Base-by-base conservation (phyloP, 2,888 invertebrate species). In the Dorcus parallelipipedus region DNA sequence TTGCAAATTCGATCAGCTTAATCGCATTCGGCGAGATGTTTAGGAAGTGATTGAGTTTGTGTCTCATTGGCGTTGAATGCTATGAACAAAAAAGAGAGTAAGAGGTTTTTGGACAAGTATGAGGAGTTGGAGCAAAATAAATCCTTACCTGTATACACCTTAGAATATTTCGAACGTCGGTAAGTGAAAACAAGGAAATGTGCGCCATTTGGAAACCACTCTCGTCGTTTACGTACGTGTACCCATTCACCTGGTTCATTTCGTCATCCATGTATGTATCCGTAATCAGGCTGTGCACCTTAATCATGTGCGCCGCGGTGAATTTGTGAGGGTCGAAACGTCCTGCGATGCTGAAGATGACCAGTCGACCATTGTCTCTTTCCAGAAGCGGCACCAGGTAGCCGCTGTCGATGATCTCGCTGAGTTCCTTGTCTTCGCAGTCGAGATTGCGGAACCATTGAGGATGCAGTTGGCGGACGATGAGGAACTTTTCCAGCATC, bases 51-150 rank as follows among this genome's bases (percentile, higher is more conserved):
- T 93, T 90, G 66, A 89, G 85, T 76, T 95, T 95, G 78, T 94
- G 94, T 20, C 95, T 82, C 90, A 95, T 92, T 2, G 95, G 95
- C 14, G 93, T 90, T 1, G 93, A 91, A 75, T 90, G 91, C 88
- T 91, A 80, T 38, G 81, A 81, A 45, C 7, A 40, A 4, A 6
- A 38, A 1, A 38, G n/a, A 49, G n/a, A 3, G 6, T 38, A 33
- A n/a, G 20, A 20, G 20, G 1, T 1, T 14, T 14, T 14, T 14
- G 14, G 14, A 14, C 14, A 14, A 14, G 14, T 14, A 14, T 14
- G 14, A 14, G 14, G 1, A 14, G 14, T 14, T 14, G 14, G 14
- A 14, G 14, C 14, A 14, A 14, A 14, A 14, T 14, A 14, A 14
- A 14, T 14, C 14, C 14, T 14, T 14, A 87, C 88, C 83, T 91